These are phyloP conservation scores for Dolichopus griseipennis DNA, from an alignment of 2,888 invertebrate genomes.

Conservation along the genomic window DNA sequence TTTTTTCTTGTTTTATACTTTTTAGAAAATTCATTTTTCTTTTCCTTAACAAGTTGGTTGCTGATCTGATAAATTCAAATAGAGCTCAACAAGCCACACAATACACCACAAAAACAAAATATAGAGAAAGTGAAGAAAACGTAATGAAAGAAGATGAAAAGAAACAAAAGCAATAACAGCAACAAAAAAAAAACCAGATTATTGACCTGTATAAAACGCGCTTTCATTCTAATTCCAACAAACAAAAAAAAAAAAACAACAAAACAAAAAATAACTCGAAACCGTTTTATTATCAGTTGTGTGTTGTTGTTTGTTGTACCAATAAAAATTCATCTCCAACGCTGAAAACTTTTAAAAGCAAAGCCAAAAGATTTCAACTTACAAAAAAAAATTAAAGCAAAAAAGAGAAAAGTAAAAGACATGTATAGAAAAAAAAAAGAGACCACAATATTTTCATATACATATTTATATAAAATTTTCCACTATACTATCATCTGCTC, in stretches of 20 bases:
- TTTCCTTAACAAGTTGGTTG: neutral
- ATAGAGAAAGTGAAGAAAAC: neutral
- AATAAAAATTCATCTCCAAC: neutral
- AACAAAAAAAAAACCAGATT: neutral
- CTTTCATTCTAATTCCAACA: neutral
- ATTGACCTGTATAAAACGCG: slow-evolving; percentile 1
- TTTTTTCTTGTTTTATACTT: neutral
- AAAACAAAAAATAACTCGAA: neutral
- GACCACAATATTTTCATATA: too few species aligned
- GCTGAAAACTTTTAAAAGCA: neutral
- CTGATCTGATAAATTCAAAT: neutral
- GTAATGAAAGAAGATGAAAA: neutral
- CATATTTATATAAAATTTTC: too few species aligned
- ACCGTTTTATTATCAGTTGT: neutral
- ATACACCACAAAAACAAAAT: neutral
- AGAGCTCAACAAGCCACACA: neutral
- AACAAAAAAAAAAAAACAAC: neutral
- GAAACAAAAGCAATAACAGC: too few species aligned
- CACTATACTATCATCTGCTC: too few species aligned
- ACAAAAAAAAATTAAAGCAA: too few species aligned
- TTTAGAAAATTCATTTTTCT: neutral
- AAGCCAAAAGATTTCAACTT: neutral
- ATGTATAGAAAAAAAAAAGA: too few species aligned
- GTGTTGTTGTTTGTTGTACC: neutral
- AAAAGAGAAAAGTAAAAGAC: too few species aligned